Evolutionary conservation across 2,113 vertebrate genomes (phyloP), one percentile per base, ranked within the genome.

Genomic region (Falco punctatus): DNA sequence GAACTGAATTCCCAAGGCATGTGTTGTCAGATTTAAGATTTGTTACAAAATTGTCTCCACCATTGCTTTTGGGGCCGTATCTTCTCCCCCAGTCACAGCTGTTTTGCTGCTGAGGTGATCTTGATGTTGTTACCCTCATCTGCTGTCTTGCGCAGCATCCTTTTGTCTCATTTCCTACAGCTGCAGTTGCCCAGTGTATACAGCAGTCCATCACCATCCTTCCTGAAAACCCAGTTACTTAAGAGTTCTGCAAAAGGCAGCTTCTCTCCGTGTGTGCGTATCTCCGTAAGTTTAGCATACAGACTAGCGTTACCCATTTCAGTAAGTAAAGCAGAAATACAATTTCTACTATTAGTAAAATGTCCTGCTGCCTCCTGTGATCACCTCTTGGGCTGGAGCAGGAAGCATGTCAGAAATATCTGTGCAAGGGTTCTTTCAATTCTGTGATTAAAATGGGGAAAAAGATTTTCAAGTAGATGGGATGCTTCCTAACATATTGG

Each of bases 261-360:
- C 13, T 7, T 13, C 5, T 88, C 18, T 59, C 33, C 1, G 0
- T 40, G 5, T 54, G 7, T 27, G 11, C 13, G 0, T 62, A 7
- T 40, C 46, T 91, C 13, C 9, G 2, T 54, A 3, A 21, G 3
- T 1, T 2, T 32, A 18, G 20, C 3, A 2, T 15, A 52, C 61
- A 33, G 20, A 16, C 13, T 48, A 40, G 19, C 2, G 8, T 42
- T 61, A 14, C 6, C 27, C 9, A 0, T 67, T 24, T 42, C 75
- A 38, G 4, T 61, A 55, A 55, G 28, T 35, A 55, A n/a, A 54
- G 46, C 44, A 86, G 79, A 85, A 90, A 14, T 38, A 30, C 8
- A 20, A 4, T 75, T 88, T 16, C 42, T 27, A 1, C 21, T 32
- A 23, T 46, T 24, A 33, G 3, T 61, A 30, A 24, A 62, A 22